Evolutionary conservation across 2,888 invertebrate genomes (phyloP), one percentile per base, ranked within the genome.

Genomic region (Oxytorus armatus): DNA sequence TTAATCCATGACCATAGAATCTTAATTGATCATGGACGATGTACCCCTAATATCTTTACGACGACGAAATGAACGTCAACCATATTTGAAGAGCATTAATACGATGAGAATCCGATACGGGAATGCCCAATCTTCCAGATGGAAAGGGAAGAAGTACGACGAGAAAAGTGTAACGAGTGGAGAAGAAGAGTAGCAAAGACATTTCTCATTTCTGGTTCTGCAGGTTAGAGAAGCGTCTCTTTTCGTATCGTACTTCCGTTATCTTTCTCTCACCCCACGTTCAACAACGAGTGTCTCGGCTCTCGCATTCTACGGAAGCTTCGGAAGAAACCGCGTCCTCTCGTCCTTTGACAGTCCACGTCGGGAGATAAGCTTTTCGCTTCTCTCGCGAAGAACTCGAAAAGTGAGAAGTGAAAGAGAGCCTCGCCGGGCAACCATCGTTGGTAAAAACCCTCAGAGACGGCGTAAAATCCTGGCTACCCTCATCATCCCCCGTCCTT

Each of bases 171-270:
- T 53, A 59, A 77, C 49, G 39, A 77, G 51, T 33, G 29, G 39
- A 59, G 59, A 72, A 44, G 68, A 63, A 63, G 36, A 25, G 47
- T 68, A 63, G 85, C 84, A 90, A 89, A 90, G 90, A 90, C 90
- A 91, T 91, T 91, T 91, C 91, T 92, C 90, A 91, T 92, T 91
- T 92, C 91, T 91, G 89, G 89, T 89, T 85, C 59, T 79, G 49
- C 86, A 85, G 86, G 88, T 85, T 87, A 73, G 65, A 42, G 44
- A 68, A 80, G 53, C 78, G 84, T 82, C 79, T 63, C 65, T 21
- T n/a, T 44, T 77, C 44, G 42, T 72, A 59, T 44, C 65, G 33
- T 39, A 23, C 39, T 23, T 47, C 44, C 55, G 90, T 90, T 91
- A 91, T 91, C 91, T 90, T 86, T 87, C 85, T 49, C 79, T 57